A percentile compares a stretch with the other conserved stretches of the same genome.
phyloP scores from a whole-genome alignment of 2,797 vertebrate genomes.

The Molossus molossus region DNA sequence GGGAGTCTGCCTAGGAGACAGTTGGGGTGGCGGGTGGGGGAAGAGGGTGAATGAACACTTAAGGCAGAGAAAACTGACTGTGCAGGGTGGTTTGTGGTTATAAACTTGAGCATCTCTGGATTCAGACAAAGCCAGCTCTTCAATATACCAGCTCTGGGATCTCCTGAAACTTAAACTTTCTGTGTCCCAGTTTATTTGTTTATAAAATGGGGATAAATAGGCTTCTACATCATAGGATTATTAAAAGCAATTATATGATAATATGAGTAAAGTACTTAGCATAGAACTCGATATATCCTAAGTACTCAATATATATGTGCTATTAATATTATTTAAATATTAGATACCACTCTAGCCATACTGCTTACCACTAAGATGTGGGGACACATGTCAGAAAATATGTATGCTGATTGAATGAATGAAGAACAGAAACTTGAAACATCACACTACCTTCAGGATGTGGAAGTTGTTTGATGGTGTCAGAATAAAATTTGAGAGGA shows the following conservation, averaged over 20 bases:
- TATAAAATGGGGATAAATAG: conserved; percentile 59
- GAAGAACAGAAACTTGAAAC: background rate
- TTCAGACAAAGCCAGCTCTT: conserved; percentile 17
- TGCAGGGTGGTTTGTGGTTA: background rate
- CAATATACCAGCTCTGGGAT: background rate
- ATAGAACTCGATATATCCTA: background rate
- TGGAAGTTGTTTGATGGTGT: background rate
- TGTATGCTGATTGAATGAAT: background rate
- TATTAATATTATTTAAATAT: background rate
- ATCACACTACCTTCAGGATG: background rate
- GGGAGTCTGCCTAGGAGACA: background rate
- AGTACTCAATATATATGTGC: background rate
- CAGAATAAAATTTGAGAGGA: conserved; percentile 16
- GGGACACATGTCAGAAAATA: background rate
- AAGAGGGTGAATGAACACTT: background rate
- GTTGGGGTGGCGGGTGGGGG: rapidly evolving
- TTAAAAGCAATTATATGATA: background rate
- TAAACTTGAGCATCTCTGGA: background rate
- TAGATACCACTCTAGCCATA: background rate
- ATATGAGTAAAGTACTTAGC: background rate
- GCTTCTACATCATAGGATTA: background rate
- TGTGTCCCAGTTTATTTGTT: background rate
- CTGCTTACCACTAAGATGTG: background rate
- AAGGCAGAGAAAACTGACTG: background rate
- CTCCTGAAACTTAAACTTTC: background rate